phyloP scores from a whole-genome alignment of 2,113 vertebrate genomes.

The Nansenia antarctica region DNA sequence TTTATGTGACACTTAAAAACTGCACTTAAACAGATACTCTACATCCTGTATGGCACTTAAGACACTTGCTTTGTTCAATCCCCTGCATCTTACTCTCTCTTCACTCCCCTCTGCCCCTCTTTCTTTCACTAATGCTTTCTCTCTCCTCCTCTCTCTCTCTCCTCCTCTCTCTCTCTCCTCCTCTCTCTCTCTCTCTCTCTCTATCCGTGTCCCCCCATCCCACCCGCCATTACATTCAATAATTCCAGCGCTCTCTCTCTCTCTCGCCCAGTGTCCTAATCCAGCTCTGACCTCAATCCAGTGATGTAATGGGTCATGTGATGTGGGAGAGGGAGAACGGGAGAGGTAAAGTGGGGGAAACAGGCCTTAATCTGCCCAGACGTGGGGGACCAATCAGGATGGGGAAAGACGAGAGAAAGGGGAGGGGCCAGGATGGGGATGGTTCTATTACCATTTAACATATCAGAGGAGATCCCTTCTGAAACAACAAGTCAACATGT shows the following conservation, averaged over 20 bases:
- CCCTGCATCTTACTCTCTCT: background rate
- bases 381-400: constrained; percentile 11
- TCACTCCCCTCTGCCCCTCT: constrained; percentile 2
- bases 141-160: constrained; percentile 22
- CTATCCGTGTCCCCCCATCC: background rate
- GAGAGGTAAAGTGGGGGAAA: constrained; percentile 23
- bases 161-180: constrained; percentile 18
- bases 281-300: constrained; percentile 68
- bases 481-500: constrained; percentile 25
- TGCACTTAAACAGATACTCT: background rate
- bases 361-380: constrained; percentile 22
- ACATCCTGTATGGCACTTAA: background rate
- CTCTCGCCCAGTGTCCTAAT: constrained; percentile 63
- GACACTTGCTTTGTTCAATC: background rate
- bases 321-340: constrained; percentile 9
- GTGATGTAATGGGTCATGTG: constrained; percentile 63
- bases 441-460: background rate
- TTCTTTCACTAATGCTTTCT: constrained; percentile 38
- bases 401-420: background rate
- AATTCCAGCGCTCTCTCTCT: constrained; percentile 47
- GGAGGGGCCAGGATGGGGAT: background rate
- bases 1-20: background rate
- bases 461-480: background rate
- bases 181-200: background rate
- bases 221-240: constrained; percentile 58